phyloP scores from a whole-genome alignment of 2,113 vertebrate genomes.

The Micronycteris hirsuta region DNA sequence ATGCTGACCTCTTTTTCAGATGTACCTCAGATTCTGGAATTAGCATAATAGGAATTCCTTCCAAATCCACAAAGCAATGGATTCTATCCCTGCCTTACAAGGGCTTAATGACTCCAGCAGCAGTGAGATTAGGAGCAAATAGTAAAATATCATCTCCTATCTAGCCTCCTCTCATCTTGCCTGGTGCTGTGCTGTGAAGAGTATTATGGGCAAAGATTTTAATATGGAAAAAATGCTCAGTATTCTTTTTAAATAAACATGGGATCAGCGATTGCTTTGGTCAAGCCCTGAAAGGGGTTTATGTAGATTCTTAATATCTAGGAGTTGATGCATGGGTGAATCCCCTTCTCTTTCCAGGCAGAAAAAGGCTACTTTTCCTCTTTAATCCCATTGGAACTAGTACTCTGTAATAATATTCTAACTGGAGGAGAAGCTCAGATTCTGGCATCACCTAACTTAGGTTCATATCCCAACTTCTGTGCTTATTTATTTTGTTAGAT shows the following conservation, averaged over 20 bases:
- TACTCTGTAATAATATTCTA: neutral
- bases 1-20: constrained; percentile 79
- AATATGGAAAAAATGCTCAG: neutral
- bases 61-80: constrained; percentile 75
- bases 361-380: neutral
- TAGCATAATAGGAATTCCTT: constrained; percentile 81
- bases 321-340: neutral
- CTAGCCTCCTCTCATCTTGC: neutral
- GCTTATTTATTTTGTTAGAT: neutral
- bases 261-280: neutral
- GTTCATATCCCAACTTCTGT: neutral
- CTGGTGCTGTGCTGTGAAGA: neutral
- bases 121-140: constrained; percentile 41
- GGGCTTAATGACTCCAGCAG: constrained; percentile 63
- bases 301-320: neutral
- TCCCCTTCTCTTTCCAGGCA: neutral
- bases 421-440: neutral
- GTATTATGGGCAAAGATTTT: neutral
- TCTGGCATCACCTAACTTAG: neutral
- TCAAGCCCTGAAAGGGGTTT: neutral
- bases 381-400: neutral
- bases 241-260: constrained; percentile 28
- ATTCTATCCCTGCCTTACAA: constrained; percentile 54
- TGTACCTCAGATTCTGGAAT: constrained; percentile 78
- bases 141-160: constrained; percentile 18